Base-by-base conservation (phyloP, 2,113 vertebrate genomes). In the Antechinus stuartii region DNA sequence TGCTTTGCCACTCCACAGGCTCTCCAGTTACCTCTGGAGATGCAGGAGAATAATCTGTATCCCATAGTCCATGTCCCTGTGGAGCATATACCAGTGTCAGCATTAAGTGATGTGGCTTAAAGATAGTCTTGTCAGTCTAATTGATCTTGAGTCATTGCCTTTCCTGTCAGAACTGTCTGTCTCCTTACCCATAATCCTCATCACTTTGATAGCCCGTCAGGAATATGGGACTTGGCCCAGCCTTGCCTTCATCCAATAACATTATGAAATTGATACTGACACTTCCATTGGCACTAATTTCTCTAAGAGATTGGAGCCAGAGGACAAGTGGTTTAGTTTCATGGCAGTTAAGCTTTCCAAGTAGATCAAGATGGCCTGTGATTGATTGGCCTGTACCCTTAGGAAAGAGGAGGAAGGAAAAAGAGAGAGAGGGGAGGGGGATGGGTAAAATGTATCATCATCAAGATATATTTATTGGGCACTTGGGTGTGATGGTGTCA, bases 191-290 rank as follows among this genome's bases (percentile, higher is more conserved):
- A 98, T 97, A 98, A 98, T 98, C 98, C 98, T 94, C 93, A 96
- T 97, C 96, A 96, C 97, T 97, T 96, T 98, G 98, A 99, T 97
- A 96, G 97, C 95, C 98, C 0, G 3, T 98, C 98, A 99, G 97
- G 98, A 98, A 96, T 96, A 98, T 89, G 97, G 97, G 98, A 98
- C 96, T 98, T 97, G 97, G 98, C 98, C 98, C 98, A 96, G 97
- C 96, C 98, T 97, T 98, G 46, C 84, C 22, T 97, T 97, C 98
- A 97, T 99, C 98, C 98, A 98, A 97, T 98, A 99, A 98, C 98
- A 96, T 99, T 98, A 98, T 98, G 98, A 98, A 99, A 99, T 99
- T 99, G 98, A 98, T 98, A 97, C 98, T 97, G 98, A 99, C 98
- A 97, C 98, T 98, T 98, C 97, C 97, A 98, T 98, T 98, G 98